Evolutionary conservation across 2,113 vertebrate species (phyloP), one percentile per base, ranked within the genome.

Genomic region (Caretta caretta): DNA sequence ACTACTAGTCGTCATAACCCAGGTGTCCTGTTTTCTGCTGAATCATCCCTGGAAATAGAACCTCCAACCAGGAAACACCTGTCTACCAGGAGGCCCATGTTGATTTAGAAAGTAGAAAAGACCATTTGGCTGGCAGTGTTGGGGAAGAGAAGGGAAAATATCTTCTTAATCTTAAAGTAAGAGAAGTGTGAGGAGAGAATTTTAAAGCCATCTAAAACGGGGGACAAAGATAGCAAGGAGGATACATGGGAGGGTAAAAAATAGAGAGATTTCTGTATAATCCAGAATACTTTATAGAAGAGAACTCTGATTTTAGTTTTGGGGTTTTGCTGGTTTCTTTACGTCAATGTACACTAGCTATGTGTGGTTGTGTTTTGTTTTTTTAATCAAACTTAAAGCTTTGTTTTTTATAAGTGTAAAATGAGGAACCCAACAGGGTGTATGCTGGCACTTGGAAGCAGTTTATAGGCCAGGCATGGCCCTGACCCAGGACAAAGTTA

Each of bases 11-110:
- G 22, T 75, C 42, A 59, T 57, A 0, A 51, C 48, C 72, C 6
- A 14, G 29, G 81, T 29, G 5, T 8, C 38, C 88, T 0, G 0
- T 56, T 88, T 91, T 80, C 80, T 54, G 46, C 72, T 89, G 88
- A 91, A 62, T 96, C 80, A 56, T 54, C 17, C 0, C 69, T 84
- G 83, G 89, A 93, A 88, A 85, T 10, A 38, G 81, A 51, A 48
- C 29, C n/a, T 22, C 42, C 79, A 42, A 54, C 84, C 57, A 62
- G 57, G 76, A 86, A 86, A 38, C 1, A 1, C 13, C 22, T 93
- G 14, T 11, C 83, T 83, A n/a, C 62, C 80, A 27, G 42, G 13
- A 38, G 49, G 42, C 81, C 49, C 17, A 29, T 0, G 0, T 2
- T 12, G 72, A 25, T 50, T 62, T 59, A 90, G 57, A 17, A 65